These are phyloP conservation scores for Musca vetustissima DNA, from an alignment of 1,140 invertebrate species.

Conservation along the genomic window DNA sequence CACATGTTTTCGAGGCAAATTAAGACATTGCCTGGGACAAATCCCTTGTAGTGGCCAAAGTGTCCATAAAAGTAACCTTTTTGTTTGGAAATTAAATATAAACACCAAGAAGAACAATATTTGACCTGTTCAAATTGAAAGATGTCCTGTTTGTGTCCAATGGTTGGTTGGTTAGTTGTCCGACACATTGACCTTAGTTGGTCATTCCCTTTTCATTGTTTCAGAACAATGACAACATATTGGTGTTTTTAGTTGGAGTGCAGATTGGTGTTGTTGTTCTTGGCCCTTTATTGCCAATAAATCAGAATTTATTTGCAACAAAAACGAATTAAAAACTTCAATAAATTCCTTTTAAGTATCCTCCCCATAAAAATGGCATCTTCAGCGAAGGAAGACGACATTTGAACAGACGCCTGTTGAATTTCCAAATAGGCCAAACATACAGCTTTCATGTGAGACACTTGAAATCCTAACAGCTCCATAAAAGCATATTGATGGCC, in stretches of 20 bases:
- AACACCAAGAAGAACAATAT: slow-evolving; percentile 3
- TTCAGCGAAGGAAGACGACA: slow-evolving; percentile 20
- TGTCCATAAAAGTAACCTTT: not conserved
- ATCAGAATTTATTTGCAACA: slow-evolving; percentile 56
- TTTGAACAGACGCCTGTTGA: slow-evolving; percentile 28
- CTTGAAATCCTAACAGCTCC: no score
- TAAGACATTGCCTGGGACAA: slow-evolving; percentile 10
- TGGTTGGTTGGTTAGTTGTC: not conserved
- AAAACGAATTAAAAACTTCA: slow-evolving; percentile 56
- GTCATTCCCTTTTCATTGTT: no score
- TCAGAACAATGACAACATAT: slow-evolving; percentile 12
- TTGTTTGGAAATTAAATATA: slow-evolving; percentile 5
- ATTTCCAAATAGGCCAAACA: slow-evolving; percentile 26
- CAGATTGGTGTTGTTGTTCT: slow-evolving; percentile 27
- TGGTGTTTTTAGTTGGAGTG: not conserved
- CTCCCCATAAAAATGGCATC: slow-evolving; percentile 1
- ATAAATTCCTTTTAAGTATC: slow-evolving; percentile 52
- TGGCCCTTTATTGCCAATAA: slow-evolving; percentile 53
- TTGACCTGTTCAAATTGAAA: slow-evolving; percentile 11
- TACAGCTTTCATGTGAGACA: not conserved
- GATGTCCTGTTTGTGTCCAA: not conserved
- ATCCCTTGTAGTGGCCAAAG: not conserved
- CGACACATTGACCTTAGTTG: no score
- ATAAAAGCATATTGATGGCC: no score
- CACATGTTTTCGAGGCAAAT: slow-evolving; percentile 6